Evolutionary conservation across 1,140 invertebrate genomes (phyloP), one percentile per base, ranked within the genome.

Genomic region (Drosophila pallidifrons): DNA sequence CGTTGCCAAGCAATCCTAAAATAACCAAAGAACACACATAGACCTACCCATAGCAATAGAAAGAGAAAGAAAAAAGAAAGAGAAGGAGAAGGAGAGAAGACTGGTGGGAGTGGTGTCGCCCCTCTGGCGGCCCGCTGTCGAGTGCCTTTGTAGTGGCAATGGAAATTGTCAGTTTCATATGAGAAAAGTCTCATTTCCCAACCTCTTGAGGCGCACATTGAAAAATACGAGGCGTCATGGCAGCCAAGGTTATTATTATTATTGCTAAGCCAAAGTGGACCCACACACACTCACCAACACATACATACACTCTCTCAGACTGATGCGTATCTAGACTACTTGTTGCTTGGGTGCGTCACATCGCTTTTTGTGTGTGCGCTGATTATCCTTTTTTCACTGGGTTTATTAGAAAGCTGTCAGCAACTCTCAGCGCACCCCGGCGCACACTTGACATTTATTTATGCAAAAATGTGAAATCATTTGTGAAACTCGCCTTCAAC

Each of bases 401-500:
- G 85, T 89, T 90, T 89, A 89, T 90, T 89, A 89, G 85, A 90
- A 89, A 89, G 70, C 81, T 89, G 85, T 89, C 86, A 88, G 77
- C 76, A 86, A 82, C 82, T 82, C 75, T 86, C 82, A 79, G 82
- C 77, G 78, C 68, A 66, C 82, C 67, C 67, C 83, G 77, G 41
- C 83, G 80, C 81, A 89, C 85, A 88, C 78, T 88, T 89, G 85
- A 88, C 85, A 89, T 88, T 88, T 89, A 90, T 89, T 85, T 89
- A 89, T 89, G 85, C 86, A 89, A 89, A 89, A 89, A 89, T 89
- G 85, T 89, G 85, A 89, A 89, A 89, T 89, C 85, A 89, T 89
- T 89, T 89, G 85, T 89, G 85, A 89, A 89, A 89, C 75, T 88
- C 78, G 83, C 85, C 63, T 77, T 78, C 83, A 69, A 57, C 61